Evolutionary conservation across 2,797 vertebrate species (phyloP), one percentile per base, ranked within the genome.

Genomic region (Glossophaga mutica): DNA sequence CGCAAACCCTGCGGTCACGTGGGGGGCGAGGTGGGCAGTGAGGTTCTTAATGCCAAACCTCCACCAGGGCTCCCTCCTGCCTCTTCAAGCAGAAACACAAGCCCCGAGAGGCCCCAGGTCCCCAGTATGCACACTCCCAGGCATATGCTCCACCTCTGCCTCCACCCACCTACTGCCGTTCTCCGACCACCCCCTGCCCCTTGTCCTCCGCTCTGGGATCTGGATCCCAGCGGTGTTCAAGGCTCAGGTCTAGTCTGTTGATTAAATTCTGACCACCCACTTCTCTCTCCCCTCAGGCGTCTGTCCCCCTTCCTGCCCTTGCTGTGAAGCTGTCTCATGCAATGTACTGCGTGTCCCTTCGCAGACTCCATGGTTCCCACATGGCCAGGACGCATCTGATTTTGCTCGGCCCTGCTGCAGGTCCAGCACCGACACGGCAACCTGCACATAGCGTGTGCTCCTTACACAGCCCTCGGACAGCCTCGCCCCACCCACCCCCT

Each of bases 401-500:
- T 62, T 48, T 4, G 26, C 48, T 67, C 22, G 26, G 71, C n/a
- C 15, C 0, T 6, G n/a, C 5, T 50, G 18, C 6, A 15, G 5
- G 18, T 1, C 37, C 0, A 22, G 86, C n/a, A 26, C 55, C 73
- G 44, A 14, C 24, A 48, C 15, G 14, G 24, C 0, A 2, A 71
- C 32, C 8, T 0, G 18, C 22, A 44, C 4, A 0, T 1, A 32
- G 22, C 7, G 37, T 1, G 37, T 39, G 37, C 52, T 84, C 50
- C n/a, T 14, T 10, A 2, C 19, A 52, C 3, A 50, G 73, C 9
- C 57, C 6, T 1, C 16, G 73, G 44, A 16, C 24, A 1, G 29
- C 14, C 24, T 6, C 0, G 1, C 2, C 78, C 57, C n/a, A n/a
- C 32, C 34, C 44, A 48, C 4, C 1, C 24, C 48, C 1, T 22